These are phyloP conservation scores for Panzeria rudis DNA, from an alignment of 2,888 invertebrate species.

Conservation along the genomic window DNA sequence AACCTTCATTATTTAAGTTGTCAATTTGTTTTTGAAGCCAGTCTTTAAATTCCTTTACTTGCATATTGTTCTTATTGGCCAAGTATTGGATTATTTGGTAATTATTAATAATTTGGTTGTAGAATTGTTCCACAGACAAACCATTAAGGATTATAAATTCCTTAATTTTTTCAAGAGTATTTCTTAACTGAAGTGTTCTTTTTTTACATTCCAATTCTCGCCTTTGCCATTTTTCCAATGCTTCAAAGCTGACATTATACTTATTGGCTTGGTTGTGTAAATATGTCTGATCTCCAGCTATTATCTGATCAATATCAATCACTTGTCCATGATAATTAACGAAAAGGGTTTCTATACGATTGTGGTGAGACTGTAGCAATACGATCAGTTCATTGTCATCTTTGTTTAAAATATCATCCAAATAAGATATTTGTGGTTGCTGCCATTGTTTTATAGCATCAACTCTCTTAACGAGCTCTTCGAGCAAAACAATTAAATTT, in stretches of 20 bases:
- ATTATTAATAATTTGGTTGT: background rate
- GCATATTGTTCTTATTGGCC: background rate
- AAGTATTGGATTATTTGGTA: background rate
- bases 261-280: background rate
- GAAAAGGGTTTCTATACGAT: background rate
- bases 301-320: background rate
- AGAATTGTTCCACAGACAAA: background rate
- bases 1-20: conserved; percentile 71
- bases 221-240: background rate
- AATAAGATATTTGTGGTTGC: too few relatives aligned
- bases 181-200: background rate
- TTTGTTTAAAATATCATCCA: too few relatives aligned
- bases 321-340: background rate
- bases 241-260: background rate
- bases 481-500: too few relatives aligned
- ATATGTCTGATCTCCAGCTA: background rate
- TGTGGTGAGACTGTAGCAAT: background rate
- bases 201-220: too few relatives aligned
- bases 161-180: background rate
- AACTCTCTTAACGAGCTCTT: too few relatives aligned
- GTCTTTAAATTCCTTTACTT: background rate
- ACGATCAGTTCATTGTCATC: background rate
- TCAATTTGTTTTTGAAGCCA: background rate
- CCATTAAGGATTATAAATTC: background rate
- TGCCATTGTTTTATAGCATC: too few relatives aligned